Percentiles rank a stretch among this genome's conserved stretches.
Evolutionary conservation across 2,888 invertebrate genomes (phyloP).

Genomic region (Maniola hyperantus): DNA sequence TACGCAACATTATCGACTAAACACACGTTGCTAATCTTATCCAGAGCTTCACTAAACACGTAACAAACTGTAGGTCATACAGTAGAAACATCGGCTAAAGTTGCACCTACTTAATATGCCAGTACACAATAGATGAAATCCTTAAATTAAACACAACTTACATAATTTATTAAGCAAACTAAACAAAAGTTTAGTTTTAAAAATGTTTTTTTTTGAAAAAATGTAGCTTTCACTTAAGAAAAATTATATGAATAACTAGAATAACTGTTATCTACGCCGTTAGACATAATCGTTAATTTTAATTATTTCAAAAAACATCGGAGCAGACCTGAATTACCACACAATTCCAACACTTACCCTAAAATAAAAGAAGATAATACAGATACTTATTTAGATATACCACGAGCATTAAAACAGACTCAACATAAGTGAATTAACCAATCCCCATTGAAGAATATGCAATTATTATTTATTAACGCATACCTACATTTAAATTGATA

Average conservation of each 20-base stretch:
- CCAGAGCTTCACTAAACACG: constrained; percentile 21
- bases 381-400: neutral
- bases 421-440: neutral
- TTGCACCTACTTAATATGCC: constrained; percentile 1
- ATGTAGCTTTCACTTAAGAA: neutral
- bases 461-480: neutral
- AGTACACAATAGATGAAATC: constrained; percentile 1
- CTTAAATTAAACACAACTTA: neutral
- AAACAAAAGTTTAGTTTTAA: neutral
- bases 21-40: constrained; percentile 25
- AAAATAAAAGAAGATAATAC: neutral
- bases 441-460: neutral
- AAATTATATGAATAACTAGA: neutral
- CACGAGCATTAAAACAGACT: neutral
- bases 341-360: neutral
- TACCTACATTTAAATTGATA: neutral
- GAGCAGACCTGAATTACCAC: neutral
- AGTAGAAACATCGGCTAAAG: constrained; percentile 15
- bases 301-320: neutral
- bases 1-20: constrained; percentile 30
- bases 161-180: neutral
- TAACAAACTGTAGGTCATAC: constrained; percentile 8
- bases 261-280: no score
- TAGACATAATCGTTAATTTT: neutral
- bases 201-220: neutral